Percentiles rank a stretch among this genome's conserved stretches.
Conservation (phyloP, 2,888 invertebrate species). For the Smittia sp. region DNA sequence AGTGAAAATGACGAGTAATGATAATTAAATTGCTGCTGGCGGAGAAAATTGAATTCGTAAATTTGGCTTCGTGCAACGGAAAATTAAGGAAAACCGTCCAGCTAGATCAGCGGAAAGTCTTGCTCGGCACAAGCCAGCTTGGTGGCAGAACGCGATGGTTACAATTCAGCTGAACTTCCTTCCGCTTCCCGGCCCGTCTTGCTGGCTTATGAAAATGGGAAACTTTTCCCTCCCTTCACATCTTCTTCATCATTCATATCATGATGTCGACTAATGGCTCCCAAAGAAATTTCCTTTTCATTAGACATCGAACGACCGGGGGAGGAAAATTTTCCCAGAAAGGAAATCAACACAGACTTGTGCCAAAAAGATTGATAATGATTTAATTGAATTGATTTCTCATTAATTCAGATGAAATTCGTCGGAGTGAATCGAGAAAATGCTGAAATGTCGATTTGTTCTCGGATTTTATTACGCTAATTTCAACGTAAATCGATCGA, state of each 20-base stretch:
- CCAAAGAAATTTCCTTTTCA: not conserved
- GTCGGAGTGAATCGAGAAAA: not conserved
- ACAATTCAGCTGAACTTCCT: not conserved
- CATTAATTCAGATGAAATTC: not conserved
- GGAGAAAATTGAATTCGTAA: not conserved
- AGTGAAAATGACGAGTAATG: constrained; percentile 11
- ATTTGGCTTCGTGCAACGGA: not conserved
- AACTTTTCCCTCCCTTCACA: not conserved
- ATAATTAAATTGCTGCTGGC: not conserved
- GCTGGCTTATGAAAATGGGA: not conserved
- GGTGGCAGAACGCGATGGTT: not conserved
- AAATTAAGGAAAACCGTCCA: not conserved
- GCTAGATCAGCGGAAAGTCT: not conserved
- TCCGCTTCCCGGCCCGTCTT: not conserved
- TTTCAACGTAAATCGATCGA: too few relatives aligned
- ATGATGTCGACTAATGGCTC: not conserved
- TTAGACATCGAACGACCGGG: not conserved
- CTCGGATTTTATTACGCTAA: too few relatives aligned
- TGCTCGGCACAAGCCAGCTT: not conserved
- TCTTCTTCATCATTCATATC: not conserved
- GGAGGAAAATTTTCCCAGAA: too few relatives aligned
- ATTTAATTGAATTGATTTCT: constrained; percentile 14
- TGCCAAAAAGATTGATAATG: constrained; percentile 2
- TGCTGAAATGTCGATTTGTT: too few relatives aligned
- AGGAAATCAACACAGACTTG: not conserved